phyloP scores from a whole-genome alignment of 2,888 invertebrate species.

The Cerastis leucographa region DNA sequence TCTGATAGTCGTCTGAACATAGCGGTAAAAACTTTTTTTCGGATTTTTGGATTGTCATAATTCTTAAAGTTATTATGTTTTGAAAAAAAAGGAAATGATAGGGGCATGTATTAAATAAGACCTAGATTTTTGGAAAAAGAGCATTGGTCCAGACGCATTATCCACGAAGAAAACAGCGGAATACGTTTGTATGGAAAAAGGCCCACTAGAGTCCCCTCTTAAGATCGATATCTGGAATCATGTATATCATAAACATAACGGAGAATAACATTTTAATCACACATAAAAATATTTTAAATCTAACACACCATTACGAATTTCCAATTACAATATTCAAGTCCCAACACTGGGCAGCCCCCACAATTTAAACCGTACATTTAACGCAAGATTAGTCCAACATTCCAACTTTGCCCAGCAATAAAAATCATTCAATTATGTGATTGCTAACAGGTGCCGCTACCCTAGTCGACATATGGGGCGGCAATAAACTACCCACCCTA shows the following conservation, averaged over 20 bases:
- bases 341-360: slow-evolving; percentile 28
- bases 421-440: slow-evolving; percentile 60
- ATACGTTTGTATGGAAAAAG: no score
- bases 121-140: no score
- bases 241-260: neutral
- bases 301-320: slow-evolving; percentile 14
- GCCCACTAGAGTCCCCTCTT: no score
- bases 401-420: slow-evolving; percentile 58
- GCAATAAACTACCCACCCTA: slow-evolving; percentile 62
- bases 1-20: no score
- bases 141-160: no score
- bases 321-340: slow-evolving; percentile 12
- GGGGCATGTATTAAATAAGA: no score
- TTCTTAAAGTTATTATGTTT: no score
- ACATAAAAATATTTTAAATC: slow-evolving; percentile 16
- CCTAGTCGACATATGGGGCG: slow-evolving; percentile 63
- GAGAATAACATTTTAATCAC: neutral
- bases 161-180: no score
- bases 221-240: no score
- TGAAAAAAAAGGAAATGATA: no score
- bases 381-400: slow-evolving; percentile 61
- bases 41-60: no score
- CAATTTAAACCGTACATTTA: slow-evolving; percentile 56
- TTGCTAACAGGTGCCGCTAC: slow-evolving; percentile 59
- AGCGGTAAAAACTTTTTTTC: no score